Conservation (phyloP, 2,888 invertebrate species). For the Mystacides longicornis region DNA sequence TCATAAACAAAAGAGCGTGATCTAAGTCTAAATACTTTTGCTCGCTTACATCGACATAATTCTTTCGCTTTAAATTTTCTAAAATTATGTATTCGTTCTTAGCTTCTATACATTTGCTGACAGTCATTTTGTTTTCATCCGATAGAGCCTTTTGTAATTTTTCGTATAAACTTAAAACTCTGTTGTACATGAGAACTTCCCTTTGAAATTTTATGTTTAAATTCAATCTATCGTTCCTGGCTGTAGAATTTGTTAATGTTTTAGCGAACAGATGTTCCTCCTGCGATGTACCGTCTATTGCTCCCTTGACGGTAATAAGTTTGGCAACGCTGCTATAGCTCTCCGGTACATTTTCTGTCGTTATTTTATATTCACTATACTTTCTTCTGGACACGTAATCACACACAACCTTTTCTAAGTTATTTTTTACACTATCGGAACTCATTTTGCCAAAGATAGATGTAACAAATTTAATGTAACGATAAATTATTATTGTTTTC, state of each 20-base stretch:
- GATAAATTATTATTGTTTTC: no score
- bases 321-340: slow-evolving; percentile 17
- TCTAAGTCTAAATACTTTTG: slow-evolving; percentile 28
- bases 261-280: slow-evolving; percentile 15
- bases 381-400: neutral
- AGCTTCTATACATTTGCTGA: slow-evolving; percentile 13
- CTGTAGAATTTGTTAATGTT: slow-evolving; percentile 14
- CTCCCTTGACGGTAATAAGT: slow-evolving; percentile 16
- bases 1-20: slow-evolving; percentile 29
- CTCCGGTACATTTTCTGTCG: slow-evolving; percentile 3
- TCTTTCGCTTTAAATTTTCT: slow-evolving; percentile 28
- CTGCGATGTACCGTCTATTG: slow-evolving; percentile 10
- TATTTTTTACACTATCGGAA: no score
- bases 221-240: slow-evolving; percentile 10
- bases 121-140: slow-evolving; percentile 6
- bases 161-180: slow-evolving; percentile 17
- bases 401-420: neutral
- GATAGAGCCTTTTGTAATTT: slow-evolving; percentile 14
- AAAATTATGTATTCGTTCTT: slow-evolving; percentile 17
- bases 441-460: no score
- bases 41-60: slow-evolving; percentile 17
- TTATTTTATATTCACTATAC: slow-evolving; percentile 5
- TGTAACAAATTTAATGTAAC: no score
- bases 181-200: slow-evolving; percentile 19
- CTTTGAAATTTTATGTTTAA: slow-evolving; percentile 14